Conservation (phyloP, 2,888 invertebrate genomes). For the Dicranocentrus wangi region DNA sequence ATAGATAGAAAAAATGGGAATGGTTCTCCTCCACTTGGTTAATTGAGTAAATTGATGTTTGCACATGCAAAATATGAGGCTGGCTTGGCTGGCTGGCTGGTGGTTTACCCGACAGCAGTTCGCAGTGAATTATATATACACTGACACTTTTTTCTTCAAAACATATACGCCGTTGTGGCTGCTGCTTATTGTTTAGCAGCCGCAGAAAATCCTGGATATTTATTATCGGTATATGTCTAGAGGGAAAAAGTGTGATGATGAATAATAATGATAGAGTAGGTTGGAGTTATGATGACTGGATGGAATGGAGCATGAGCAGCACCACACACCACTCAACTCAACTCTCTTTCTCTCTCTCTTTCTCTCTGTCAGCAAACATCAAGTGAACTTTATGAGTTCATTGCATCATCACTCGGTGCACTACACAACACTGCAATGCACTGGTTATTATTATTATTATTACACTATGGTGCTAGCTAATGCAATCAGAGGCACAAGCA, state of each 20-base stretch:
- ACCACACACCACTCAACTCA: neutral
- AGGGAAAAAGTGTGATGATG: neutral
- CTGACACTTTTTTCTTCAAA: neutral
- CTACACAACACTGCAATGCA: slow-evolving; percentile 34
- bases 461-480: too few relatives aligned
- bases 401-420: slow-evolving; percentile 55
- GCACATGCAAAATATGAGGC: slow-evolving; percentile 16
- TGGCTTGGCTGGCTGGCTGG: neutral
- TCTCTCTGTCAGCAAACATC: slow-evolving; percentile 6
- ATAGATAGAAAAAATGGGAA: too few relatives aligned
- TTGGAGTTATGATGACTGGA: too few relatives aligned
- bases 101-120: neutral
- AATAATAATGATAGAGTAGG: neutral
- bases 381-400: slow-evolving; percentile 61
- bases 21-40: slow-evolving; percentile 7
- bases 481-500: slow-evolving; percentile 9
- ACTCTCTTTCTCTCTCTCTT: too few relatives aligned
- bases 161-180: neutral
- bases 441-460: too few relatives aligned
- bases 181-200: neutral
- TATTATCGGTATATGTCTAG: neutral
- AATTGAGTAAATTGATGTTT: slow-evolving; percentile 45
- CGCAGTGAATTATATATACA: neutral
- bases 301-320: slow-evolving; percentile 5
- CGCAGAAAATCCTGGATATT: neutral